A percentile compares a stretch with the other conserved stretches of the same genome.
phyloP scores from a whole-genome alignment of 2,888 invertebrate genomes.

The Pseudeuparius sepicola region DNA sequence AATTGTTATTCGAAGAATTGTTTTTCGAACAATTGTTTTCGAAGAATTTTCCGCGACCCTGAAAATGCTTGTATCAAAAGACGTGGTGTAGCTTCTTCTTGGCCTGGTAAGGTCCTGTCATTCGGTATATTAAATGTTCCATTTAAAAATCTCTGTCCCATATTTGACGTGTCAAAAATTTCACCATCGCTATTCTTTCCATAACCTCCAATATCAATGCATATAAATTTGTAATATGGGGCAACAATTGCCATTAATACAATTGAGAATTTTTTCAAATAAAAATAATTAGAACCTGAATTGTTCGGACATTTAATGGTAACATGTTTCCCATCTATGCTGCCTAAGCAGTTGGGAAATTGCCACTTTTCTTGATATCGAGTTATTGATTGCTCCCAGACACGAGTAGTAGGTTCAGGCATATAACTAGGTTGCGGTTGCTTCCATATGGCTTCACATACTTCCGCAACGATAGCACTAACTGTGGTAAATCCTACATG shows the following conservation, averaged over 20 bases:
- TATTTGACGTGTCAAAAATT: slow-evolving; percentile 19
- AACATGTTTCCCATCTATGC: slow-evolving; percentile 22
- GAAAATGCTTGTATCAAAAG: too few species aligned
- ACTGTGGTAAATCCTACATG: slow-evolving; percentile 22
- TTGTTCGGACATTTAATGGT: slow-evolving; percentile 21
- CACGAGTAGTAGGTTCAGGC: slow-evolving; percentile 16
- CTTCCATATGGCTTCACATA: slow-evolving; percentile 20
- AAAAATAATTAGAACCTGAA: slow-evolving; percentile 19
- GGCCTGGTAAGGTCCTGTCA: slow-evolving; percentile 22
- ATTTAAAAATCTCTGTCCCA: slow-evolving; percentile 20
- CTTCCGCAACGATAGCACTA: slow-evolving; percentile 18
- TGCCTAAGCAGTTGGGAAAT: slow-evolving; percentile 21
- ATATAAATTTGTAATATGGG: slow-evolving; percentile 18
- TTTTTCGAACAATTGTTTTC: too few species aligned
- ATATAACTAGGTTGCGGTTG: slow-evolving; percentile 14
- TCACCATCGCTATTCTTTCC: slow-evolving; percentile 20
- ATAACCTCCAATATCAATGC: slow-evolving; percentile 16
- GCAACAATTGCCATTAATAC: slow-evolving; percentile 19
- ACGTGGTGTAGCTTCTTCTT: slow-evolving; percentile 18
- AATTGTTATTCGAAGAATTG: too few species aligned
- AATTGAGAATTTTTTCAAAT: slow-evolving; percentile 18
- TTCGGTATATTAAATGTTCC: slow-evolving; percentile 20
- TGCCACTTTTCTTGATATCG: slow-evolving; percentile 18
- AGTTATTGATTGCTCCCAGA: slow-evolving; percentile 15
- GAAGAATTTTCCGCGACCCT: too few species aligned